Percentiles rank a stretch among this genome's conserved stretches.
phyloP scores from a whole-genome alignment of 2,113 vertebrate species.

The Trogon surrucura region DNA sequence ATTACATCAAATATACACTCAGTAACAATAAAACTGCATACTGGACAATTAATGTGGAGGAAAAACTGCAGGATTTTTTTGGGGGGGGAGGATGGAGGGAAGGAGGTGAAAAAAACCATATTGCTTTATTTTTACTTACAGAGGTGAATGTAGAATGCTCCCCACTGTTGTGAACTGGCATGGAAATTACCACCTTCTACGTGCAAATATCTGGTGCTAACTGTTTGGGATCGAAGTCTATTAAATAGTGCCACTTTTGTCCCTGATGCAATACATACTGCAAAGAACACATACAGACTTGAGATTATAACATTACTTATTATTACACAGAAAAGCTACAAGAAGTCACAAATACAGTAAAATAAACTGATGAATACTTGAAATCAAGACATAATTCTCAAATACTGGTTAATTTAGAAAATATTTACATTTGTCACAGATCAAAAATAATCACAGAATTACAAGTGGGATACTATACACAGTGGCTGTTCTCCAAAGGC shows the following conservation, averaged over 20 bases:
- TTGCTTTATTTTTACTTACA: conserved; percentile 82
- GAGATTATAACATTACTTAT: conserved; percentile 40
- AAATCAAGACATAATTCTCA: not conserved
- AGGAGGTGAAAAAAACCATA: not conserved
- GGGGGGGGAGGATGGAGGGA: not conserved
- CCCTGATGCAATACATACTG: conserved; percentile 98
- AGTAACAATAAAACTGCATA: not conserved
- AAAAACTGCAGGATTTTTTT: not conserved
- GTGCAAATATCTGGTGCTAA: conserved; percentile 98
- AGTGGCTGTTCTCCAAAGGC: not conserved
- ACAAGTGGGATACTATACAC: not conserved
- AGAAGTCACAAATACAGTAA: not conserved
- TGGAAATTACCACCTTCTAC: conserved; percentile 99
- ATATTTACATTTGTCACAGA: not conserved
- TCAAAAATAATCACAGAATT: not conserved
- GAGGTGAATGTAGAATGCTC: conserved; percentile 98
- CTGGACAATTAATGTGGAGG: not conserved
- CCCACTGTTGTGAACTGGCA: conserved; percentile 99
- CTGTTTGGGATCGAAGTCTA: conserved; percentile 96
- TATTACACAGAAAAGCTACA: not conserved
- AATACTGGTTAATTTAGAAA: not conserved
- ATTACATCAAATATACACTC: not conserved
- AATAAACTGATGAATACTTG: not conserved
- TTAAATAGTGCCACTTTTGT: conserved; percentile 99
- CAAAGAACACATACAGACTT: conserved; percentile 62